Conservation (phyloP, 2,113 vertebrate genomes). For the Dipodomys merriami region DNA sequence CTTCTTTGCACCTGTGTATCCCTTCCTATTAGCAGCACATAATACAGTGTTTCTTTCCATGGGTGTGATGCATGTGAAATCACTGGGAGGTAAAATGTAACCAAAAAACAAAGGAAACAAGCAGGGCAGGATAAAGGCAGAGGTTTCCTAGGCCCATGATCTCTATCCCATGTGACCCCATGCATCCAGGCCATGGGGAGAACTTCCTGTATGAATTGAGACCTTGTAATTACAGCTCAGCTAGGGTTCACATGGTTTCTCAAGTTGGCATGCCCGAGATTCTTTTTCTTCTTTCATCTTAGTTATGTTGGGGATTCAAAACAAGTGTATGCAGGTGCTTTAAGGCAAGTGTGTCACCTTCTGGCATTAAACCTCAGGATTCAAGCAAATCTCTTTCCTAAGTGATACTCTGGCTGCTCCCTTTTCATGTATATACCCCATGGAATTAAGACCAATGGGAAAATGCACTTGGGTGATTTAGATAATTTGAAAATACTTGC, state of each 20-base stretch:
- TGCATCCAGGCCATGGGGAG: background rate
- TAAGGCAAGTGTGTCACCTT: slow-evolving; percentile 62
- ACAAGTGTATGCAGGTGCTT: background rate
- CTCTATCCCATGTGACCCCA: background rate
- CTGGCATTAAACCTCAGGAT: slow-evolving; percentile 20
- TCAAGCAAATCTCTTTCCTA: background rate
- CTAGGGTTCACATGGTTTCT: background rate
- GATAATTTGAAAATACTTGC: background rate
- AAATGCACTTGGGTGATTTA: background rate
- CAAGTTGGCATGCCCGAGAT: background rate
- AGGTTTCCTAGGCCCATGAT: background rate
- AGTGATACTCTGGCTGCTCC: background rate
- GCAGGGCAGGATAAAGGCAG: background rate
- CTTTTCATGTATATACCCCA: background rate
- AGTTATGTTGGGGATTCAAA: background rate
- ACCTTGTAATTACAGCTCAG: background rate
- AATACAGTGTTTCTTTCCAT: background rate
- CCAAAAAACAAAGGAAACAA: background rate
- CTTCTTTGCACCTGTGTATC: background rate
- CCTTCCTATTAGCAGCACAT: background rate
- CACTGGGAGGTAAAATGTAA: background rate
- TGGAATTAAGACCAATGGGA: background rate
- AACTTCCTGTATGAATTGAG: background rate
- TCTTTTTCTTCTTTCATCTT: background rate
- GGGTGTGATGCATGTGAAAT: background rate